Conservation (phyloP, 2,113 vertebrate genomes). For the Danionella cerebrum region DNA sequence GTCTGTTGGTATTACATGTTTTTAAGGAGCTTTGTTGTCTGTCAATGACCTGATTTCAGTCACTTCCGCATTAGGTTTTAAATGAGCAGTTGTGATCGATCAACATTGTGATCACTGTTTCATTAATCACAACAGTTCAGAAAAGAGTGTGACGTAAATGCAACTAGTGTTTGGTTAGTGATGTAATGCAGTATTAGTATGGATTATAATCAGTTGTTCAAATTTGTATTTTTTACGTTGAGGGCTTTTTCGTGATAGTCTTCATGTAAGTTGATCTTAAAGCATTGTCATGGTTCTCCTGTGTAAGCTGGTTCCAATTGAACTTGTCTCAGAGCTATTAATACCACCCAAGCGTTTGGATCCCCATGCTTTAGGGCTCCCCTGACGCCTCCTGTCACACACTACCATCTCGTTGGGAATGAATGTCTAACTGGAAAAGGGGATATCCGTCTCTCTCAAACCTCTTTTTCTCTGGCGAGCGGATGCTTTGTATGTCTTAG, state of each 20-base stretch:
- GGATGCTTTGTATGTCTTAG: not conserved
- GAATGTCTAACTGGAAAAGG: slow-evolving; percentile 35
- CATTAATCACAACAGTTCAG: too few species aligned
- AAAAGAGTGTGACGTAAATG: too few species aligned
- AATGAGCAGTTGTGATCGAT: too few species aligned
- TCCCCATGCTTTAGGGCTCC: slow-evolving; percentile 43
- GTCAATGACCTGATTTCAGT: too few species aligned
- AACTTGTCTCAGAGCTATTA: slow-evolving; percentile 38
- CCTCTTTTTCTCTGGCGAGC: not conserved
- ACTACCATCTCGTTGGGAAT: slow-evolving; percentile 44
- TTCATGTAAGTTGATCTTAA: not conserved
- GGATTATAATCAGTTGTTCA: too few species aligned
- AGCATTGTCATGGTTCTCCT: not conserved
- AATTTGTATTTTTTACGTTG: too few species aligned
- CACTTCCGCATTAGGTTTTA: too few species aligned
- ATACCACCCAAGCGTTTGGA: slow-evolving; percentile 41
- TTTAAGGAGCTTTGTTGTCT: too few species aligned
- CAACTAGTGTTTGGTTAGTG: too few species aligned
- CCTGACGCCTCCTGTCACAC: slow-evolving; percentile 39
- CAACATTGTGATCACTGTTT: too few species aligned
- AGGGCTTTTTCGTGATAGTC: not conserved
- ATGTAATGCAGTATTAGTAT: too few species aligned
- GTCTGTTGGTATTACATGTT: too few species aligned
- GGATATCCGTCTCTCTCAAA: slow-evolving; percentile 14
- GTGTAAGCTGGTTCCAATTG: slow-evolving; percentile 22